Evolutionary conservation across 2,113 vertebrate genomes (phyloP), one percentile per base, ranked within the genome.

Genomic region (Odontesthes bonariensis): DNA sequence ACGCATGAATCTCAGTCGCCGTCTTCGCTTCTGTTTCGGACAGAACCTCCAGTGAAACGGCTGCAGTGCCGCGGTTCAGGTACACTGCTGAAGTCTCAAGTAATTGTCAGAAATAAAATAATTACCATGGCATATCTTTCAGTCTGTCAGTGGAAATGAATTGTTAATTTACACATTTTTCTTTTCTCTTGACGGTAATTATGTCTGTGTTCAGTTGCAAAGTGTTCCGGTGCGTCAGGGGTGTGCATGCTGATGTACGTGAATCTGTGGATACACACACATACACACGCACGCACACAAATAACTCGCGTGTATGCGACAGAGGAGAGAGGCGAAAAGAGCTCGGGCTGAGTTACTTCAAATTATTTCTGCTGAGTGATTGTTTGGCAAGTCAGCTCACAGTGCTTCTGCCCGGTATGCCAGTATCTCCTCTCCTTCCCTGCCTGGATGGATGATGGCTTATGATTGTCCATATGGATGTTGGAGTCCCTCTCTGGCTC

Each of bases 301-400:
- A n/a, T 22, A 14, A 20, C 17, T 58, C 27, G 27, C 35, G 38
- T 11, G 60, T 16, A 58, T 49, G 47, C 61, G 57, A 23, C 20
- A 54, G 66, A 57, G 19, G 44, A 65, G 47, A 55, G 54, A 64
- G 67, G 47, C 42, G 33, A 62, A 80, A 52, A 61, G 40, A 62
- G 60, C 46, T 63, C 56, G 33, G 54, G 46, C 46, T 76, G 73
- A 79, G 86, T 83, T 79, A 83, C 85, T 81, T 83, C 44, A 77
- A 44, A 87, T 89, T 32, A 81, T 92, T 90, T 89, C 73, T 88
- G 73, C 79, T 85, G 86, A 85, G 83, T 83, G 88, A 81, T 77
- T 76, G 85, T 71, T 66, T 76, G 83, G 55, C 69, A 55, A 80
- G 68, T 84, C 82, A 57, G 69, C 72, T 77, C 73, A 72, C 67